A percentile compares a stretch with the other conserved stretches of the same genome.
phyloP scores from a whole-genome alignment of 2,888 invertebrate species.

The Elmis aenea region DNA sequence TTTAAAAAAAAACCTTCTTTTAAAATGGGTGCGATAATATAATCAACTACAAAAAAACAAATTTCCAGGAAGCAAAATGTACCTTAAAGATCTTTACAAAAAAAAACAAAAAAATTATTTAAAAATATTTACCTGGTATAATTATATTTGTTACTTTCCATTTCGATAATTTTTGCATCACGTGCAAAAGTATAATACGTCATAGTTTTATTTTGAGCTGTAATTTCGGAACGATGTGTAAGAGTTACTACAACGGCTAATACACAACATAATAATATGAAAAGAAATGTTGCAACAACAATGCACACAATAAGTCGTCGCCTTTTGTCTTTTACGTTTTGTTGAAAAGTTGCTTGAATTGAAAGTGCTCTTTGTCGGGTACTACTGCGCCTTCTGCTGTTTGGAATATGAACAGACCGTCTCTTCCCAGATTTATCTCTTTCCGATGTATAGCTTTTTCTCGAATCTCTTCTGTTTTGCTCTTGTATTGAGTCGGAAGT shows the following conservation, averaged over 20 bases:
- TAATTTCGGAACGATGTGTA: slow-evolving; percentile 44
- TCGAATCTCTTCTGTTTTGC: slow-evolving; percentile 4
- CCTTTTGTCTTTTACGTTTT: slow-evolving; percentile 57
- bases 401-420: slow-evolving; percentile 8
- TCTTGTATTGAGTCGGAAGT: background rate
- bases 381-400: slow-evolving; percentile 10
- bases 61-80: too few relatives aligned
- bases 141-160: too few relatives aligned
- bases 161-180: too few relatives aligned
- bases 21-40: too few relatives aligned
- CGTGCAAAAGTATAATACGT: slow-evolving; percentile 38
- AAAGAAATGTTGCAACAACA: slow-evolving; percentile 67
- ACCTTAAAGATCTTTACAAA: too few relatives aligned
- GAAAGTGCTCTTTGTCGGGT: slow-evolving; percentile 7
- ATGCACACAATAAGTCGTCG: slow-evolving; percentile 66
- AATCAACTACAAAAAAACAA: too few relatives aligned
- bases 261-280: slow-evolving; percentile 67
- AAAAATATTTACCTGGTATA: too few relatives aligned
- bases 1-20: too few relatives aligned
- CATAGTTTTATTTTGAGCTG: slow-evolving; percentile 30
- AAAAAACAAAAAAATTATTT: too few relatives aligned
- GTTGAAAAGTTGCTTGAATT: slow-evolving; percentile 14
- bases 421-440: slow-evolving; percentile 32
- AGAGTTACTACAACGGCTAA: slow-evolving; percentile 74
- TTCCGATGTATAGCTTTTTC: slow-evolving; percentile 6